Evolutionary conservation across 2,888 invertebrate genomes (phyloP).

Genomic region (Brenthis hecate): DNA sequence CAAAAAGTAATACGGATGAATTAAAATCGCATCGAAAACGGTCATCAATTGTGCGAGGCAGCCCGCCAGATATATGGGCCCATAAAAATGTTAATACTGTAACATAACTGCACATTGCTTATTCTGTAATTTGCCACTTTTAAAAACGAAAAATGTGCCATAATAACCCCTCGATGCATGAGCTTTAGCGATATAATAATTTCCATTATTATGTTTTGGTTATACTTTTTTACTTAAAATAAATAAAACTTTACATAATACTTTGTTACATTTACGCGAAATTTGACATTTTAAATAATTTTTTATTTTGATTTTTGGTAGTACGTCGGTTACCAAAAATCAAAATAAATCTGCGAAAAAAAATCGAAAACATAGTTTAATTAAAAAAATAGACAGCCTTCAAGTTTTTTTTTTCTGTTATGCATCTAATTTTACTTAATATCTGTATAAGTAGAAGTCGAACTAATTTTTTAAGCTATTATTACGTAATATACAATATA

Average conservation of each 20-base stretch:
- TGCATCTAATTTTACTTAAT: too few relatives aligned
- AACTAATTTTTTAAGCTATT: too few relatives aligned
- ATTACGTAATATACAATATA: too few relatives aligned
- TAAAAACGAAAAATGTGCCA: conserved; percentile 69
- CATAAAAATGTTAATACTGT: conserved; percentile 80
- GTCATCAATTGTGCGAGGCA: conserved; percentile 68
- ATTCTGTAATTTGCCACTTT: conserved; percentile 78
- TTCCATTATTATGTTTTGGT: background rate
- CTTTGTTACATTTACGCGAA: too few relatives aligned
- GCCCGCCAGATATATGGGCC: conserved; percentile 70
- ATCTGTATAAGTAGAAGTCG: too few relatives aligned
- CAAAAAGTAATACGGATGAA: conserved; percentile 27
- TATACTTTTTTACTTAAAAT: background rate
- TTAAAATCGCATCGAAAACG: conserved; percentile 61
- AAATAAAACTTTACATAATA: background rate
- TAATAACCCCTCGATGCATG: conserved; percentile 41
- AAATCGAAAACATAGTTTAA: too few relatives aligned
- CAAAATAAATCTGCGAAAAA: too few relatives aligned
- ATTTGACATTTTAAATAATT: too few relatives aligned
- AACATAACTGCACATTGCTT: conserved; percentile 79
- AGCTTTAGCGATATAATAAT: conserved; percentile 40
- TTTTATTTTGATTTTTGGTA: too few relatives aligned
- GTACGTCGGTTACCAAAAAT: too few relatives aligned
- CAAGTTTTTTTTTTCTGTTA: too few relatives aligned
- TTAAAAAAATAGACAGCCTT: too few relatives aligned